Percentiles rank a stretch among this genome's conserved stretches.
Evolutionary conservation across 2,888 invertebrate genomes (phyloP).

Genomic region (Cephonodes hylas): DNA sequence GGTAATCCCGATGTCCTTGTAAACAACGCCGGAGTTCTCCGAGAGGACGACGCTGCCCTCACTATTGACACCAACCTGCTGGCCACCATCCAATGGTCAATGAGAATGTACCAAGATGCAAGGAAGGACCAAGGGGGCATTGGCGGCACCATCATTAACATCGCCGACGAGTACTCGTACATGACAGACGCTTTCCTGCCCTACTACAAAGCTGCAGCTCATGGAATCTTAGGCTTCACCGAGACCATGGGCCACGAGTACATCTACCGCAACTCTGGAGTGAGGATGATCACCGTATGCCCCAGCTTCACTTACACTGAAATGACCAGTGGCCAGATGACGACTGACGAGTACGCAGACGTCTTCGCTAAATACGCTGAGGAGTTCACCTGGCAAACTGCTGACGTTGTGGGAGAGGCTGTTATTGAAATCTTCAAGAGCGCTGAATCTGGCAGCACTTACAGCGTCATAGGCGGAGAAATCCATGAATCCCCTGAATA

Average conservation of each 20-base stretch:
- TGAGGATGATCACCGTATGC: neutral
- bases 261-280: neutral
- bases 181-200: conserved; percentile 67
- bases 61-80: conserved; percentile 49
- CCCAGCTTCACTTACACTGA: neutral
- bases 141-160: conserved; percentile 83
- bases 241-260: neutral
- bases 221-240: conserved; percentile 67
- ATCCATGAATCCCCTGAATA: neutral
- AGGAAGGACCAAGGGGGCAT: conserved; percentile 70
- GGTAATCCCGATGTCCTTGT: conserved; percentile 62
- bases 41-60: conserved; percentile 30
- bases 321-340: neutral
- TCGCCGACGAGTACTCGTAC: conserved; percentile 80
- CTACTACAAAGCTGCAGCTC: conserved; percentile 43
- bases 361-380: neutral
- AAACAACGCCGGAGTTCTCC: conserved; percentile 59
- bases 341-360: neutral
- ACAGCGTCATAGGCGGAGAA: neutral
- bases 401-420: neutral
- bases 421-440: neutral
- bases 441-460: neutral
- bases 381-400: neutral
- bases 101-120: conserved; percentile 77
- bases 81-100: conserved; percentile 49